Evolutionary conservation across 53 echinoderm and acorn worm genomes (phyloP).

Genomic region (Antedon mediterranea): DNA sequence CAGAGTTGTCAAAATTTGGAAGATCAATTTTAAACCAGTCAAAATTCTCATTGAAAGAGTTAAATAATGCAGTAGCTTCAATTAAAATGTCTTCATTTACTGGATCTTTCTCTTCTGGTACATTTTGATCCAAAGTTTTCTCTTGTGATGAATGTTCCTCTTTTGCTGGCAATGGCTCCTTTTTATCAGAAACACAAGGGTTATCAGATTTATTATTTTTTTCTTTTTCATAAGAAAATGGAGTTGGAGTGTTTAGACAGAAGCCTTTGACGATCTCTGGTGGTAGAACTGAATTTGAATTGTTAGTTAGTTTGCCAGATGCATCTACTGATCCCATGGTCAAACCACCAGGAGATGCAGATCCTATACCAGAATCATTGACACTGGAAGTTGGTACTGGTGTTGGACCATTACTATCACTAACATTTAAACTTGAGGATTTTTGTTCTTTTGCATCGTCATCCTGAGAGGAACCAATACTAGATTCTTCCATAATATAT

Average conservation of each 20-base stretch:
- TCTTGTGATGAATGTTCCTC: neutral
- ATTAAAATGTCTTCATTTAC: neutral
- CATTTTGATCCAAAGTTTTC: neutral
- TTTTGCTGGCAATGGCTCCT: neutral
- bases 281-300: neutral
- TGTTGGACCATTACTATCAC: too few relatives aligned
- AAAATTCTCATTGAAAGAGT: neutral
- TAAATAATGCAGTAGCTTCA: neutral
- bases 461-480: neutral
- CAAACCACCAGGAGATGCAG: neutral
- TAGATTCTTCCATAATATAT: neutral
- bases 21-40: neutral
- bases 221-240: too few relatives aligned
- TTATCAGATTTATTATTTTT: too few relatives aligned
- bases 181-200: too few relatives aligned
- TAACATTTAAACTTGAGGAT: too few relatives aligned
- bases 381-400: too few relatives aligned
- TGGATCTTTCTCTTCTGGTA: neutral
- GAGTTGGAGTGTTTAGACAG: neutral
- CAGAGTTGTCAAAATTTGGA: neutral
- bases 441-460: too few relatives aligned
- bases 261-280: neutral
- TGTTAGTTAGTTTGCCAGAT: neutral
- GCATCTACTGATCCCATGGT: neutral
- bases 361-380: neutral